phyloP scores from a whole-genome alignment of 2,113 vertebrate species.

The Xiphophorus maculatus region DNA sequence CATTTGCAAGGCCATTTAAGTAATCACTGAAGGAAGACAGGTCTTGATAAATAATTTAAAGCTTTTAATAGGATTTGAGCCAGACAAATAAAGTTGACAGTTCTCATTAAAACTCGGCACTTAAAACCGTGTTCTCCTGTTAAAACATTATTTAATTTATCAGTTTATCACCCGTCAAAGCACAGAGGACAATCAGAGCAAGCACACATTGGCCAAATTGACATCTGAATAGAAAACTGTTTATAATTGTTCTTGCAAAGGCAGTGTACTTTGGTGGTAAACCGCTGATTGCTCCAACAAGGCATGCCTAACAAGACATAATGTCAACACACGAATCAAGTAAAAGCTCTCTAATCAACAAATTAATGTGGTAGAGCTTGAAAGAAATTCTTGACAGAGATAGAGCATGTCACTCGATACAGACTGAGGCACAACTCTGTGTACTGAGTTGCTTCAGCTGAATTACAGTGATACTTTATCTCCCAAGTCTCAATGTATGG shows the following conservation, averaged over 20 bases:
- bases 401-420: constrained; percentile 22
- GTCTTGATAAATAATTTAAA: constrained; percentile 73
- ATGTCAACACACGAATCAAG: constrained; percentile 19
- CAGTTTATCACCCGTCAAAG: constrained; percentile 69
- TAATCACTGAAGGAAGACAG: constrained; percentile 70
- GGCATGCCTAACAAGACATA: constrained; percentile 28
- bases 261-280: constrained; percentile 26
- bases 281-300: constrained; percentile 31
- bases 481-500: constrained; percentile 57
- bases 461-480: constrained; percentile 57
- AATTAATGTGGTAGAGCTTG: constrained; percentile 23
- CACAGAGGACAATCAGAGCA: constrained; percentile 58
- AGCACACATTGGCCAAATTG: constrained; percentile 70
- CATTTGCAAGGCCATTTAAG: constrained; percentile 72
- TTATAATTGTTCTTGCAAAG: constrained; percentile 53
- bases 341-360: constrained; percentile 31
- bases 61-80: constrained; percentile 78
- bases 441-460: constrained; percentile 35
- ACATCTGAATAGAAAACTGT: constrained; percentile 54
- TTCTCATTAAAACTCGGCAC: constrained; percentile 72
- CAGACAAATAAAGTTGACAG: constrained; percentile 77
- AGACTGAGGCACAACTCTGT: not conserved
- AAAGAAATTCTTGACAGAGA: constrained; percentile 20
- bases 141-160: constrained; percentile 71
- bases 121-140: constrained; percentile 65